These are phyloP conservation scores for Perognathus longimembris DNA, from an alignment of 2,113 vertebrate genomes.

Conservation along the genomic window DNA sequence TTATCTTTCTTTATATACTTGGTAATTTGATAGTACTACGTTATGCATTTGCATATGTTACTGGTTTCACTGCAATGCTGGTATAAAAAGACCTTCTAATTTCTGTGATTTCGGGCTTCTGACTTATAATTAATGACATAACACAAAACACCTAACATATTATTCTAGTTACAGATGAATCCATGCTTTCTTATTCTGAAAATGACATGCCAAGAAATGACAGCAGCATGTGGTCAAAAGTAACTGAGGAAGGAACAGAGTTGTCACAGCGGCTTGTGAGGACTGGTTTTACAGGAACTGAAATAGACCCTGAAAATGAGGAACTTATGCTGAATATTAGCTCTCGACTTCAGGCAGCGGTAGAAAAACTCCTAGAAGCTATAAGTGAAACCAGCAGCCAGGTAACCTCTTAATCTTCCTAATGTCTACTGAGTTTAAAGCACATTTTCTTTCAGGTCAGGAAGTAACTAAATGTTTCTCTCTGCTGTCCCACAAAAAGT, in stretches of 20 bases:
- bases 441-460: not conserved
- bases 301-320: conserved; percentile 91
- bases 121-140: no score
- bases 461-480: not conserved
- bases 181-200: conserved; percentile 80
- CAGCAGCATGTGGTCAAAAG: conserved; percentile 85
- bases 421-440: not conserved
- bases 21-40: conserved; percentile 56
- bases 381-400: conserved; percentile 93
- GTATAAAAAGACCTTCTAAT: conserved; percentile 28
- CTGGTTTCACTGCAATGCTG: not conserved
- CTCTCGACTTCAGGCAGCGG: conserved; percentile 91
- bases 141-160: not conserved
- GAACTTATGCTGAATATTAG: conserved; percentile 91
- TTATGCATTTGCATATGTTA: conserved; percentile 66
- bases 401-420: conserved; percentile 85
- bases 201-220: conserved; percentile 79
- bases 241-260: conserved; percentile 86
- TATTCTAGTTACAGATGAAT: conserved; percentile 79
- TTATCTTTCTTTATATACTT: conserved; percentile 67
- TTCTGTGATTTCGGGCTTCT: not conserved
- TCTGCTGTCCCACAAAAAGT: not conserved
- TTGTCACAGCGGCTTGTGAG: conserved; percentile 87
- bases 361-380: conserved; percentile 94
- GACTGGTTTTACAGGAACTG: conserved; percentile 85